A percentile compares a stretch with the other conserved stretches of the same genome.
Conservation (phyloP, 2,113 vertebrate species). For the Xenopus borealis region DNA sequence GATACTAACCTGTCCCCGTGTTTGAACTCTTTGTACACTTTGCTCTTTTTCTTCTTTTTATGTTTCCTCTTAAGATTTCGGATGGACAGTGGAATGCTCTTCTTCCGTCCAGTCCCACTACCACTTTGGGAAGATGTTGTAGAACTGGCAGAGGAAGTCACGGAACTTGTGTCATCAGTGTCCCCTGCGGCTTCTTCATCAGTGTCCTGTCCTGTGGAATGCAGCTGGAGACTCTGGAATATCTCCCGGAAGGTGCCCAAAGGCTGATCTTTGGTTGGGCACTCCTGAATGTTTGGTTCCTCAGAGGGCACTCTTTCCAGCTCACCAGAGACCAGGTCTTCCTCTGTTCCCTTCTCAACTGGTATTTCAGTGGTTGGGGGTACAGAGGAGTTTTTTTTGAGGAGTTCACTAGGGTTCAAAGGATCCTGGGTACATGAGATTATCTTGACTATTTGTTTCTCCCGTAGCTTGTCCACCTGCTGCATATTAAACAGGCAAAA, state of each 20-base stretch:
- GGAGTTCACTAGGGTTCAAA: slow-evolving; percentile 33
- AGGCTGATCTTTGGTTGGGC: slow-evolving; percentile 4
- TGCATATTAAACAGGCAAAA: fast-evolving
- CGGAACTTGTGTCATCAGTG: slow-evolving; percentile 92
- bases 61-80: slow-evolving; percentile 95
- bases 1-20: slow-evolving; percentile 83
- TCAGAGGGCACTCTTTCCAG: slow-evolving; percentile 51
- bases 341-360: neutral
- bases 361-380: slow-evolving; percentile 48
- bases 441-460: slow-evolving; percentile 87
- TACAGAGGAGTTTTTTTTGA: slow-evolving; percentile 34
- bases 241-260: slow-evolving; percentile 19
- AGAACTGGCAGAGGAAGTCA: slow-evolving; percentile 94
- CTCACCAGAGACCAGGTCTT: slow-evolving; percentile 45
- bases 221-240: slow-evolving; percentile 59
- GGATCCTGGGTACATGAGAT: slow-evolving; percentile 70
- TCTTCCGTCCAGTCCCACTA: slow-evolving; percentile 78
- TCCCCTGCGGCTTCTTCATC: slow-evolving; percentile 90
- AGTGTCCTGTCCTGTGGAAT: slow-evolving; percentile 82
- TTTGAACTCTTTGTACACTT: slow-evolving; percentile 90
- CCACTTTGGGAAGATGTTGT: slow-evolving; percentile 92
- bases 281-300: slow-evolving; percentile 43
- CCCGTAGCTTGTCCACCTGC: slow-evolving; percentile 83
- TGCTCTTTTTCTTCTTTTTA: slow-evolving; percentile 93
- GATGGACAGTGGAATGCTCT: slow-evolving; percentile 93